phyloP scores from a whole-genome alignment of 1,140 invertebrate species.

The Cherax quadricarinatus region DNA sequence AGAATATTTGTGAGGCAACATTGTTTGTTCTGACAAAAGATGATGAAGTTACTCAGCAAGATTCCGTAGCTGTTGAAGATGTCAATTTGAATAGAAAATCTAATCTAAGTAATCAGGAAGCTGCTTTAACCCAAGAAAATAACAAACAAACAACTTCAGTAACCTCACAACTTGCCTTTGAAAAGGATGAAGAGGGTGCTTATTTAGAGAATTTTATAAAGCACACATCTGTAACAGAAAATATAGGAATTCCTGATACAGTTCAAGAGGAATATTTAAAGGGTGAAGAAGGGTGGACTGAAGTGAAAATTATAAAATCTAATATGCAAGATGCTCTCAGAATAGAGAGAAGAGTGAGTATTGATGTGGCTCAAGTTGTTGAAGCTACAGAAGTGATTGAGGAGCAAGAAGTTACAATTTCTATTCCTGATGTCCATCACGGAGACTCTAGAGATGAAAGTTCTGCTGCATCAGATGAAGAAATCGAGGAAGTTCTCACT shows the following conservation, averaged over 20 bases:
- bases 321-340: neutral
- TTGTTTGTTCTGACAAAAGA: neutral
- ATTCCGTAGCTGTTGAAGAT: neutral
- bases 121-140: neutral
- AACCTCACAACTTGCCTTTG: neutral
- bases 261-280: neutral
- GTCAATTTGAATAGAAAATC: neutral
- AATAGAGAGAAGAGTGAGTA: conserved; percentile 29
- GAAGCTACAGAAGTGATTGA: conserved; percentile 35
- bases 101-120: neutral
- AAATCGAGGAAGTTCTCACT: neutral
- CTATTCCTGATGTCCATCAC: conserved; percentile 40
- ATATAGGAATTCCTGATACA: neutral
- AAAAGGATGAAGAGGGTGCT: neutral
- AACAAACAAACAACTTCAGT: too few species aligned
- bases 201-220: neutral
- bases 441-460: conserved; percentile 44
- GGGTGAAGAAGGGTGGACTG: conserved; percentile 46
- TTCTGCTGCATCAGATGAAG: conserved; percentile 36
- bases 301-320: conserved; percentile 24
- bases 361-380: conserved; percentile 29
- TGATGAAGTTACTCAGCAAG: neutral
- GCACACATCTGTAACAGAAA: neutral
- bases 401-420: conserved; percentile 53
- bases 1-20: neutral